These are phyloP conservation scores for Marmota monax DNA, from an alignment of 2,113 vertebrate species.

Conservation along the genomic window DNA sequence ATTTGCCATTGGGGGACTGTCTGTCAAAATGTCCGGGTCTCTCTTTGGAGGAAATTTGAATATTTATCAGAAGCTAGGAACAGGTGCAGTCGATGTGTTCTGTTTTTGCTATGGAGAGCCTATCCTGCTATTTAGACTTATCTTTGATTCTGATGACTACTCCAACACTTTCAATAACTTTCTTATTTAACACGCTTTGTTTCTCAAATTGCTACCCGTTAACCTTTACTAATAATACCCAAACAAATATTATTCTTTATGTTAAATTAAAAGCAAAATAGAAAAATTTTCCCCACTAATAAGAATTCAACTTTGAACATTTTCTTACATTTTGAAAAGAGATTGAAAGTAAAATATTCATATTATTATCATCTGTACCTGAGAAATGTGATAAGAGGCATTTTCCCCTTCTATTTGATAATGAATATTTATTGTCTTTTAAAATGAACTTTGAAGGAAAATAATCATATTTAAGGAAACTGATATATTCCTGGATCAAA, in stretches of 20 bases:
- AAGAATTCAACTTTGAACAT: neutral
- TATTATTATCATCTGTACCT: neutral
- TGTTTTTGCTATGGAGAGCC: neutral
- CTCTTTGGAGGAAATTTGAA: neutral
- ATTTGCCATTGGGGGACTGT: neutral
- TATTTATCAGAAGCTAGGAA: neutral
- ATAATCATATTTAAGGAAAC: neutral
- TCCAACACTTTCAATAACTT: neutral
- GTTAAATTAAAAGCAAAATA: neutral
- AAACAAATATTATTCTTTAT: neutral
- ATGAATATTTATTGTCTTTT: neutral
- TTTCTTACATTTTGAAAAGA: neutral
- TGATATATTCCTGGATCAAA: neutral
- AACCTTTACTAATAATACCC: neutral
- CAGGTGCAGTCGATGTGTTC: neutral
- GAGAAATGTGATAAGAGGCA: neutral
- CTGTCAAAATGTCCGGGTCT: neutral
- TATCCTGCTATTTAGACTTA: neutral
- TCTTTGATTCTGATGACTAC: neutral
- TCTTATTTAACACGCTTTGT: neutral
- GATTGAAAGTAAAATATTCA: neutral
- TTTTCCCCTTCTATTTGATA: conserved; percentile 1
- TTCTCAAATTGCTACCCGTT: neutral
- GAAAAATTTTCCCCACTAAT: neutral
- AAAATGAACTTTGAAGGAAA: neutral